phyloP scores from a whole-genome alignment of 1,140 invertebrate species.

The Drosophila melanogaster region DNA sequence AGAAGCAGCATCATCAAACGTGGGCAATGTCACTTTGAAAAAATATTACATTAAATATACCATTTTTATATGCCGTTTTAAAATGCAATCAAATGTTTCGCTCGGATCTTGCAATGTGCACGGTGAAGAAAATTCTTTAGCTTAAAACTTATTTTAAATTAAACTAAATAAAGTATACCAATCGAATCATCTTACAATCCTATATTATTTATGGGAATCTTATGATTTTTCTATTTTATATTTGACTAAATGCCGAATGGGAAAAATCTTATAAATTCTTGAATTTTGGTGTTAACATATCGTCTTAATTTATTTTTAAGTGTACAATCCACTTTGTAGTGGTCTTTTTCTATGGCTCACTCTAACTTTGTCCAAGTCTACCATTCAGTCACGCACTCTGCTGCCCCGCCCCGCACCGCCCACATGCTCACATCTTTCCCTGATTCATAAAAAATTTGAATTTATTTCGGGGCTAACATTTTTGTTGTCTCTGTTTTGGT shows the following conservation, averaged over 20 bases:
- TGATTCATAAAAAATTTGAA: conserved; percentile 79
- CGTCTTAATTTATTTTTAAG: background rate
- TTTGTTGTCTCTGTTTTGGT: conserved; percentile 45
- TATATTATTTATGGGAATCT: background rate
- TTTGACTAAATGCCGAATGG: background rate
- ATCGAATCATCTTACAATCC: too few relatives aligned
- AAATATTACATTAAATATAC: background rate
- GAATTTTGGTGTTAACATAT: too few relatives aligned
- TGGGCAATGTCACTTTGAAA: conserved; percentile 17
- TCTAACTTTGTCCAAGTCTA: conserved; percentile 31
- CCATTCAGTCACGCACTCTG: conserved; percentile 48
- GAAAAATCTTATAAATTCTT: too few relatives aligned
- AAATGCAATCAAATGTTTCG: background rate
- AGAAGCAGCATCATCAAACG: conserved; percentile 25
- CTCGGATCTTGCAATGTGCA: too few relatives aligned
- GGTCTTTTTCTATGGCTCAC: conserved; percentile 18
- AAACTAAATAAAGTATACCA: background rate
- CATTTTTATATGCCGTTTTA: background rate
- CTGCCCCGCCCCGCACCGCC: conserved; percentile 3
- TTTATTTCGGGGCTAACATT: conserved; percentile 63
- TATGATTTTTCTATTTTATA: too few relatives aligned
- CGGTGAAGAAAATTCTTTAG: background rate
- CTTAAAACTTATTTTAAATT: background rate
- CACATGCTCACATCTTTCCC: conserved; percentile 38
- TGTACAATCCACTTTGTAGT: conserved; percentile 7